Conservation (phyloP, 2,797 vertebrate species). For the Hemitrygon akajei region DNA sequence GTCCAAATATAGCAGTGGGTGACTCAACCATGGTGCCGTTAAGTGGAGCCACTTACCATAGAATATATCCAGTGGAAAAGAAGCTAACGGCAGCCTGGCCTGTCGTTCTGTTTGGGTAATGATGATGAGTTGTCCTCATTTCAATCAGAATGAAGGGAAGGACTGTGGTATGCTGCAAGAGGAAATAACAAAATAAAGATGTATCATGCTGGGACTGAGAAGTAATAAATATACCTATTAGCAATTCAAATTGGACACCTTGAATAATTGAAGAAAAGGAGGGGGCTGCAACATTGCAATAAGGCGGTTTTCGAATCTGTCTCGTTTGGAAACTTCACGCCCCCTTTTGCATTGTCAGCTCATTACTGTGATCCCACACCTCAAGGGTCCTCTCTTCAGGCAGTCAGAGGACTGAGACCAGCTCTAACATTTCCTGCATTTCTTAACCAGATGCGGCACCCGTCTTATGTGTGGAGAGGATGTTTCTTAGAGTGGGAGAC, state of each 20-base stretch:
- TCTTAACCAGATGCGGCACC: neutral
- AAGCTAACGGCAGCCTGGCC: constrained; percentile 76
- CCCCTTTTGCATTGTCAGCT: neutral
- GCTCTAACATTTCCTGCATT: neutral
- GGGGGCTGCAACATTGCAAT: neutral
- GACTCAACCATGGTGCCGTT: neutral
- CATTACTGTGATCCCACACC: neutral
- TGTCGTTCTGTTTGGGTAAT: constrained; percentile 80
- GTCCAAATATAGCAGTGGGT: constrained; percentile 55
- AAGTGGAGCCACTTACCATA: constrained; percentile 69
- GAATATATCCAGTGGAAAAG: constrained; percentile 83
- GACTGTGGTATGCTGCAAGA: constrained; percentile 86
- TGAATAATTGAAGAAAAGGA: constrained; percentile 16
- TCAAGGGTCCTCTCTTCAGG: neutral
- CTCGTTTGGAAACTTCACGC: neutral
- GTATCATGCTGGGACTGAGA: neutral
- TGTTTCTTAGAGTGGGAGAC: too few relatives aligned
- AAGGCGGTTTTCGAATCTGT: neutral
- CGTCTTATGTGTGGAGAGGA: too few relatives aligned
- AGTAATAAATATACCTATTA: neutral
- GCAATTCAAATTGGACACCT: neutral
- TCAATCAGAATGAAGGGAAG: constrained; percentile 96
- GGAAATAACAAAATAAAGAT: constrained; percentile 41
- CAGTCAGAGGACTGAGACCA: neutral
- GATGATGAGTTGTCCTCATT: constrained; percentile 92